Conservation (phyloP, 2,797 vertebrate species). For the Sebastes taczanowskii region DNA sequence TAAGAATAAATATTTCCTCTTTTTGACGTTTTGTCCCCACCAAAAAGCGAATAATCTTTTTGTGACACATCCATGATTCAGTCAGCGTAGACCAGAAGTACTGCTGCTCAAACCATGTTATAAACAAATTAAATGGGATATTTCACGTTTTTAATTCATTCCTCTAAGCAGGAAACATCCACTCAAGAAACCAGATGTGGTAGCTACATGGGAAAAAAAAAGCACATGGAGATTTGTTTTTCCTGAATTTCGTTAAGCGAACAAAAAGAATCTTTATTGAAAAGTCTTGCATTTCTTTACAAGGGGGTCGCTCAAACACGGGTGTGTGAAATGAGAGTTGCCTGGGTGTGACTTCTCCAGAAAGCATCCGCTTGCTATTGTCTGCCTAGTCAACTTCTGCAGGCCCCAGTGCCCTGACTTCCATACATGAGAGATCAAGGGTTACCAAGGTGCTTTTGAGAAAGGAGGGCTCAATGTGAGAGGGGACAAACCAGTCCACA, state of each 20-base stretch:
- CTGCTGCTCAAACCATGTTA: background rate
- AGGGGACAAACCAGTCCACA: conserved; percentile 76
- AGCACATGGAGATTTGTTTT: conserved; percentile 21
- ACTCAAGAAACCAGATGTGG: conserved; percentile 6
- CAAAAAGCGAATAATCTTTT: background rate
- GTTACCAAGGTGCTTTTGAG: conserved; percentile 88
- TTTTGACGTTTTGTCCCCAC: background rate
- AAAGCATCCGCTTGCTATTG: conserved; percentile 83
- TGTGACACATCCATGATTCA: background rate
- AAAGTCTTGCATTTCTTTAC: conserved; percentile 66
- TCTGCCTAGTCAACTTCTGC: conserved; percentile 84
- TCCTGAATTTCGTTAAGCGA: conserved; percentile 49
- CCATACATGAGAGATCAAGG: conserved; percentile 91
- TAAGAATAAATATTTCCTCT: background rate
- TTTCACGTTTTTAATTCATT: conserved; percentile 4
- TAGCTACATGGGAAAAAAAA: conserved; percentile 35
- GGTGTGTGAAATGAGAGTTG: conserved; percentile 82
- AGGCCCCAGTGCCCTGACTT: conserved; percentile 82
- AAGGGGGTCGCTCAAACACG: conserved; percentile 76
- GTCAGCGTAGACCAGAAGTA: background rate
- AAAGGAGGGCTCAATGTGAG: conserved; percentile 80
- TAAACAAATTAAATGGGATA: conserved; percentile 24
- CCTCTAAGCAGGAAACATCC: conserved; percentile 6
- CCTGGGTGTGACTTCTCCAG: conserved; percentile 83
- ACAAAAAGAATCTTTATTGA: conserved; percentile 64